A percentile compares a stretch with the other conserved stretches of the same genome.
These are phyloP conservation scores for Rhaphigaster nebulosa DNA, from an alignment of 2,888 invertebrate genomes.

Conservation along the genomic window DNA sequence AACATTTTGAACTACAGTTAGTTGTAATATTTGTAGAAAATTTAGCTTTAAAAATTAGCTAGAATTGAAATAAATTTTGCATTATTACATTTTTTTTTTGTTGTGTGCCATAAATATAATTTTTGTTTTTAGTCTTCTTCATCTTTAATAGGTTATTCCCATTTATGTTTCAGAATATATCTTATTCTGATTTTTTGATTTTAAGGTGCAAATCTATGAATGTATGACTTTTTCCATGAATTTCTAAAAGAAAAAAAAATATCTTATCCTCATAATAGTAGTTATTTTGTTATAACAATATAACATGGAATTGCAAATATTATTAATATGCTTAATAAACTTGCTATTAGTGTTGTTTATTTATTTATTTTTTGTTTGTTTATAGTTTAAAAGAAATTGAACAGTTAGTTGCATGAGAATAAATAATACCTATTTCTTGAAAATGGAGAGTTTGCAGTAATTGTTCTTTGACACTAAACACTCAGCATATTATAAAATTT, in stretches of 20 bases:
- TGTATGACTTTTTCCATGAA: neutral
- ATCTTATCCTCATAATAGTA: neutral
- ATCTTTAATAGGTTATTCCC: neutral
- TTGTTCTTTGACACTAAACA: constrained; percentile 26
- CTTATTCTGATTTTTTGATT: neutral
- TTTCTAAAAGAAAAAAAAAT: neutral
- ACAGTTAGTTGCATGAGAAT: constrained; percentile 45
- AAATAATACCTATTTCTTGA: constrained; percentile 26
- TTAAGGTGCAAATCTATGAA: neutral
- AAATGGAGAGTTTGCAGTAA: constrained; percentile 36
- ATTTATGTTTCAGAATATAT: neutral
- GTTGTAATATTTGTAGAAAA: neutral
- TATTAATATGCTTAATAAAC: constrained; percentile 3
- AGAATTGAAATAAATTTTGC: neutral
- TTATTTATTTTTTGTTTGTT: neutral
- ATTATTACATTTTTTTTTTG: neutral
- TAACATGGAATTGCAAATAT: neutral
- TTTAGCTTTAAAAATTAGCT: neutral
- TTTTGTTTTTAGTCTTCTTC: neutral
- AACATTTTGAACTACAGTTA: neutral
- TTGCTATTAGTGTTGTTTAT: constrained; percentile 15
- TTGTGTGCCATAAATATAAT: neutral
- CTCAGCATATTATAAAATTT: constrained; percentile 35
- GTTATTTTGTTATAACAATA: neutral
- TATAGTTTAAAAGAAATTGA: constrained; percentile 35